Percentiles rank a stretch among this genome's conserved stretches.
Evolutionary conservation across 2,888 invertebrate genomes (phyloP).

Genomic region (Gnatocerus cornutus): DNA sequence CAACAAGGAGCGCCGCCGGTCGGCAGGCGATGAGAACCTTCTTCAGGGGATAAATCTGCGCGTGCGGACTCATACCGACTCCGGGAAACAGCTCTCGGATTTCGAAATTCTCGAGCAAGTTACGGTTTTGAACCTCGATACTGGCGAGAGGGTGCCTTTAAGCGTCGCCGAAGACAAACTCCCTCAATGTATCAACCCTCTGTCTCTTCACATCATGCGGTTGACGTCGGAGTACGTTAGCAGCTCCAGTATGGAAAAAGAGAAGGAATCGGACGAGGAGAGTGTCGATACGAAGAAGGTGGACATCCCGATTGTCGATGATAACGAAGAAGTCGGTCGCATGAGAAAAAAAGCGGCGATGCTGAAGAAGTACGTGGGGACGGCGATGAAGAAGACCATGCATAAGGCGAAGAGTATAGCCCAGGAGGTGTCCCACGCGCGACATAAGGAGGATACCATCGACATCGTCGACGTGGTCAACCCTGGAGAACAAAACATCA

Average conservation of each 20-base stretch:
- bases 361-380: slow-evolving; percentile 87
- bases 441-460: slow-evolving; percentile 89
- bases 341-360: slow-evolving; percentile 73
- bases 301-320: slow-evolving; percentile 73
- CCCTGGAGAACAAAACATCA: slow-evolving; percentile 85
- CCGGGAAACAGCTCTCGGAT: slow-evolving; percentile 90
- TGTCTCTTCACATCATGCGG: slow-evolving; percentile 95
- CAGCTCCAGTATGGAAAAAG: slow-evolving; percentile 75
- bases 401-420: slow-evolving; percentile 93
- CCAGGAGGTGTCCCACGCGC: slow-evolving; percentile 90
- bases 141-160: slow-evolving; percentile 94
- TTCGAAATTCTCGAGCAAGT: slow-evolving; percentile 92
- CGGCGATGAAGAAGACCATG: slow-evolving; percentile 92
- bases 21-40: slow-evolving; percentile 87
- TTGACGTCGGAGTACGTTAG: slow-evolving; percentile 93
- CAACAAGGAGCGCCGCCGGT: slow-evolving; percentile 82
- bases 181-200: slow-evolving; percentile 93
- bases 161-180: slow-evolving; percentile 95
- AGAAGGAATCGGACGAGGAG: slow-evolving; percentile 86
- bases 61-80: slow-evolving; percentile 87
- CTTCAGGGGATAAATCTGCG: slow-evolving; percentile 81
- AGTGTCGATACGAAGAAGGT: slow-evolving; percentile 80
- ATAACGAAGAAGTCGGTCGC: slow-evolving; percentile 70
- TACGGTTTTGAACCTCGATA: slow-evolving; percentile 86
- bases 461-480: slow-evolving; percentile 89